Evolutionary conservation across 2,113 vertebrate species (phyloP), one percentile per base, ranked within the genome.

Genomic region (Zapus hudsonius): DNA sequence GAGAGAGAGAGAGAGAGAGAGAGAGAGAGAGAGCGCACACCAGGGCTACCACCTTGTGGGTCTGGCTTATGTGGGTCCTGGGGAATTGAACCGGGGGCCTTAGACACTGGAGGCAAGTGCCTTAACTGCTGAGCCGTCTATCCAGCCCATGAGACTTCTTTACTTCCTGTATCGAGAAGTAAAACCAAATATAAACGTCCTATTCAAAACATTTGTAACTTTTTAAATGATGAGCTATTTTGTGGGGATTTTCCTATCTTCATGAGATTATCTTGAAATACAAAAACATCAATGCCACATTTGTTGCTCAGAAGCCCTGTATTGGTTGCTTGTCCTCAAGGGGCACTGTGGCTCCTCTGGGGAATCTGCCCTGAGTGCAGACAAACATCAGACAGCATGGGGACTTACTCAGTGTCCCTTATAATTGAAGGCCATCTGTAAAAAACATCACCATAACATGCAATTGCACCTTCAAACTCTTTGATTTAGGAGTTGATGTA

Each of bases 121-220:
- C n/a, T n/a, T n/a, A n/a, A n/a, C n/a, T n/a, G n/a, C n/a, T n/a
- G n/a, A n/a, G n/a, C n/a, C n/a, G n/a, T n/a, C n/a, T n/a, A n/a
- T n/a, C n/a, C n/a, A n/a, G n/a, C n/a, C n/a, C n/a, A n/a, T n/a
- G n/a, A n/a, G n/a, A n/a, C n/a, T n/a, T n/a, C n/a, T n/a, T n/a
- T 96, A 95, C 95, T 97, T 96, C 95, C 95, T 96, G 96, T 97
- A 96, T 96, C 95, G 92, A 96, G 84, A 96, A 91, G 81, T 82
- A 79, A 93, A 91, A 94, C 82, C 90, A 95, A 95, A 93, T 89
- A 92, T 92, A 96, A 90, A 91, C 29, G 29, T 93, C 61, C 88
- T 95, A 93, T 94, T 96, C 94, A 96, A 95, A 97, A 94, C 92
- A 69, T 79, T 59, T 84, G 75, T 95, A 95, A 44, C 93, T 88